Evolutionary conservation across 2,888 invertebrate species (phyloP).

Genomic region (Drosophila cyrtoloma): DNA sequence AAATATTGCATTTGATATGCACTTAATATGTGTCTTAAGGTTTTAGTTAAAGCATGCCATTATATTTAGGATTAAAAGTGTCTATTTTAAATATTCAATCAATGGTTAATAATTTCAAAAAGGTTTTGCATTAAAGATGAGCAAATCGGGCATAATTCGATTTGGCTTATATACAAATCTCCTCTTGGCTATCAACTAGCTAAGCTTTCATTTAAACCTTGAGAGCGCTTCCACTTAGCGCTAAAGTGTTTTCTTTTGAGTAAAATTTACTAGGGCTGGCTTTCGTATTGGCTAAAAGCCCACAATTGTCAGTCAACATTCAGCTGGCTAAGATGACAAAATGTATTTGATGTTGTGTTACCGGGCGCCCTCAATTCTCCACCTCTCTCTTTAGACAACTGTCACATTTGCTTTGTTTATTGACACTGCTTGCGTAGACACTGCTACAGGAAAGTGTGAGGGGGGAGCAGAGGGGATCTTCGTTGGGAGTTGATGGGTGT

Average conservation of each 20-base stretch:
- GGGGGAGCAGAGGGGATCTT: background rate
- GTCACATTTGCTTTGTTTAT: constrained; percentile 65
- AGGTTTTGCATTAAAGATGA: background rate
- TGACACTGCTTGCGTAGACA: constrained; percentile 29
- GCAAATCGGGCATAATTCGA: background rate
- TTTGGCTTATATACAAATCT: background rate
- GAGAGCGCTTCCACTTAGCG: constrained; percentile 11
- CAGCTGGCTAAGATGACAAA: constrained; percentile 60
- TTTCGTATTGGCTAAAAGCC: constrained; percentile 48
- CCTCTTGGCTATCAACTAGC: background rate
- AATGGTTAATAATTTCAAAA: background rate
- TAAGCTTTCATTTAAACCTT: constrained; percentile 3
- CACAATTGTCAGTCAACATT: constrained; percentile 52
- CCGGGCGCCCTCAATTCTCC: constrained; percentile 23
- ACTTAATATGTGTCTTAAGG: background rate
- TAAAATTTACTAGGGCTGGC: constrained; percentile 31
- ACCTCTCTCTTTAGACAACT: constrained; percentile 43
- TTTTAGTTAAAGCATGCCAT: background rate
- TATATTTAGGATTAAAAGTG: background rate
- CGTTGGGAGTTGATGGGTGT: background rate
- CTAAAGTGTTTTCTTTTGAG: constrained; percentile 6
- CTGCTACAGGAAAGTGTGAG: background rate
- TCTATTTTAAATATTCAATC: background rate
- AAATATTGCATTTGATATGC: background rate
- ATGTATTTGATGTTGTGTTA: constrained; percentile 64